Evolutionary conservation across 2,797 vertebrate genomes (phyloP).

Genomic region (Gallirallus australis): DNA sequence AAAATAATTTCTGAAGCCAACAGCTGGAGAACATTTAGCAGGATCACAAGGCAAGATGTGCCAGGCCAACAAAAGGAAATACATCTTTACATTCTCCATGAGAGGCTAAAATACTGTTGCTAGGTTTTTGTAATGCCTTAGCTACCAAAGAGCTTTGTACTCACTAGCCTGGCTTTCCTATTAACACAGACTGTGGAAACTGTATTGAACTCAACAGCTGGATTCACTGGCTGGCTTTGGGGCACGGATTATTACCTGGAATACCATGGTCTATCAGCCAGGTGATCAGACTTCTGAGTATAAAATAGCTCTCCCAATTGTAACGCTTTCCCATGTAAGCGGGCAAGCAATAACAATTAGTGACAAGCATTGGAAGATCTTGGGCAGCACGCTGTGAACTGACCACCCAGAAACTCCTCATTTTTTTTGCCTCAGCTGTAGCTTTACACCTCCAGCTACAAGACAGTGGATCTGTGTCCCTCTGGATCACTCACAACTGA

Average conservation of each 20-base stretch:
- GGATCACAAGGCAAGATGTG: neutral
- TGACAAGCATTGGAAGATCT: neutral
- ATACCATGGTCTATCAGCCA: neutral
- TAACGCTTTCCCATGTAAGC: neutral
- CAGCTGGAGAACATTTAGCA: neutral
- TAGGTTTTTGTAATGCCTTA: neutral
- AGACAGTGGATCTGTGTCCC: rapidly evolving
- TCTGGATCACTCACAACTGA: neutral
- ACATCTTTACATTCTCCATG: neutral
- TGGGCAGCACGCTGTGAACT: neutral
- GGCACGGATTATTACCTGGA: neutral
- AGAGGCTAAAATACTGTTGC: neutral
- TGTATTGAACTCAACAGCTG: neutral
- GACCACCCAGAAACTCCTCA: neutral
- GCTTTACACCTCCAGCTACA: neutral
- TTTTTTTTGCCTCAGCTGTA: neutral
- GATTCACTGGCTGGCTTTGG: neutral
- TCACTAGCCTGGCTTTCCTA: neutral
- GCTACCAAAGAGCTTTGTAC: neutral
- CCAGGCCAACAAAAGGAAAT: neutral
- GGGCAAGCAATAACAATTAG: neutral
- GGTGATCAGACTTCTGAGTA: neutral
- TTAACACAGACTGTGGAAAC: neutral
- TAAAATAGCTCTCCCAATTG: neutral
- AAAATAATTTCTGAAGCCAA: conserved; percentile 5